Conservation (phyloP, 1,140 invertebrate genomes). For the Lordiphosa stackelbergi region DNA sequence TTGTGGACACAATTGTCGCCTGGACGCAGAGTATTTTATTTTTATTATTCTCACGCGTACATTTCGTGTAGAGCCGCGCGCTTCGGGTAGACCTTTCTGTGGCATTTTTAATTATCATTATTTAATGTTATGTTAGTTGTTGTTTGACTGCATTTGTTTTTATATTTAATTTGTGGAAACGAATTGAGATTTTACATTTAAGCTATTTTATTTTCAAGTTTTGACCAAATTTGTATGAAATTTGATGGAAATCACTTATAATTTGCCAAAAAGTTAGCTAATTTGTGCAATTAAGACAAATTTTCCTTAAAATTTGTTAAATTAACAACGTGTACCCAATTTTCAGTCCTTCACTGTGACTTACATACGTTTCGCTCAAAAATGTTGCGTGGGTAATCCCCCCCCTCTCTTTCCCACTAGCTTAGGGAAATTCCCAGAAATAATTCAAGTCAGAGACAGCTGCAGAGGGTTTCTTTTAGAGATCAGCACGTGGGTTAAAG, state of each 20-base stretch:
- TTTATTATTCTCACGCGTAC: constrained; percentile 40
- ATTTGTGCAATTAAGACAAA: too few species aligned
- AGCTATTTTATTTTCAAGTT: too few species aligned
- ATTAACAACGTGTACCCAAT: too few species aligned
- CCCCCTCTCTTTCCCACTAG: neutral
- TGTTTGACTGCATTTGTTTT: neutral
- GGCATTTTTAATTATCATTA: constrained; percentile 40
- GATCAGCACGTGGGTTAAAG: constrained; percentile 20
- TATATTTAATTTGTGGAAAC: too few species aligned
- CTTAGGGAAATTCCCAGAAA: constrained; percentile 25
- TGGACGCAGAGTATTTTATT: constrained; percentile 10
- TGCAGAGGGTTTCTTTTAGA: constrained; percentile 20
- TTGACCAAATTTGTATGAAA: too few species aligned
- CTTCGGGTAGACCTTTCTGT: constrained; percentile 10
- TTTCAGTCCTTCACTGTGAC: too few species aligned
- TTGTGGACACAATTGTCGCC: constrained; percentile 34
- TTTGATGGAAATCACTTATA: too few species aligned
- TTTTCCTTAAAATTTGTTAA: too few species aligned
- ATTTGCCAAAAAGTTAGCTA: too few species aligned
- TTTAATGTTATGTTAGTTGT: constrained; percentile 31
- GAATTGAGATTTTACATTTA: too few species aligned
- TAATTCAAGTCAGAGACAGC: constrained; percentile 15
- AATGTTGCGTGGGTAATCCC: too few species aligned
- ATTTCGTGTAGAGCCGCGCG: constrained; percentile 9
- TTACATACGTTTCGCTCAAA: too few species aligned